Evolutionary conservation across 2,797 vertebrate species (phyloP).

Genomic region (Enteromius unitaeniatus): DNA sequence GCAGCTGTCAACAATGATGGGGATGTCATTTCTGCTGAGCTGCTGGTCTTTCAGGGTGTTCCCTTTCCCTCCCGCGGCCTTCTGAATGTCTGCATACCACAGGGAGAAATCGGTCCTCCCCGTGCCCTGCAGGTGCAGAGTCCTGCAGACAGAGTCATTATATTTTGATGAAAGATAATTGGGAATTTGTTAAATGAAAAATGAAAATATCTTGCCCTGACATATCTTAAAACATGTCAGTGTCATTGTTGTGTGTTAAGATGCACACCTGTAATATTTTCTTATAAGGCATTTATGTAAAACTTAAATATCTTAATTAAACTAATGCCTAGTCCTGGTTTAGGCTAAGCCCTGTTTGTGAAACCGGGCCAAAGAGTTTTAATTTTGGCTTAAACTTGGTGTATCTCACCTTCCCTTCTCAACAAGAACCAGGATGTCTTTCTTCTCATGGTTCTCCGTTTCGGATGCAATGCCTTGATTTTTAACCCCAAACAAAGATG

Average conservation of each 20-base stretch:
- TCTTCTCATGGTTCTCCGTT: constrained; percentile 87
- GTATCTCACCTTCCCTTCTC: constrained; percentile 90
- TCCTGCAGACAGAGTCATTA: constrained; percentile 77
- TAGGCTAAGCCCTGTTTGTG: no score
- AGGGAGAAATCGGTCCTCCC: constrained; percentile 85
- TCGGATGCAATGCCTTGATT: constrained; percentile 83
- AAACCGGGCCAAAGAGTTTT: background rate
- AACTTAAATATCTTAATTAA: no score
- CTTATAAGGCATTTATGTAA: no score
- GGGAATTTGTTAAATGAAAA: no score
- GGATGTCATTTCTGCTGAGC: constrained; percentile 92
- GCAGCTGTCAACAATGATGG: constrained; percentile 97
- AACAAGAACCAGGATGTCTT: constrained; percentile 90
- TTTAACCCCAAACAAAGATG: constrained; percentile 1
- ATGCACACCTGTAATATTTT: no score
- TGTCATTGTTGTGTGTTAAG: no score
- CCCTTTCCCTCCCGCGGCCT: constrained; percentile 87
- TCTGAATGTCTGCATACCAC: constrained; percentile 89
- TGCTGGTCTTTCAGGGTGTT: constrained; percentile 92
- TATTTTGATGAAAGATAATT: background rate
- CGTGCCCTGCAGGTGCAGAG: constrained; percentile 90
- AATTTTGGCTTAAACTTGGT: background rate
- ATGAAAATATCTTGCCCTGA: no score
- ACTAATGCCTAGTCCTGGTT: no score
- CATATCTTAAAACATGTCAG: no score